phyloP scores from a whole-genome alignment of 1,140 invertebrate species.

The Drosophila tristis region DNA sequence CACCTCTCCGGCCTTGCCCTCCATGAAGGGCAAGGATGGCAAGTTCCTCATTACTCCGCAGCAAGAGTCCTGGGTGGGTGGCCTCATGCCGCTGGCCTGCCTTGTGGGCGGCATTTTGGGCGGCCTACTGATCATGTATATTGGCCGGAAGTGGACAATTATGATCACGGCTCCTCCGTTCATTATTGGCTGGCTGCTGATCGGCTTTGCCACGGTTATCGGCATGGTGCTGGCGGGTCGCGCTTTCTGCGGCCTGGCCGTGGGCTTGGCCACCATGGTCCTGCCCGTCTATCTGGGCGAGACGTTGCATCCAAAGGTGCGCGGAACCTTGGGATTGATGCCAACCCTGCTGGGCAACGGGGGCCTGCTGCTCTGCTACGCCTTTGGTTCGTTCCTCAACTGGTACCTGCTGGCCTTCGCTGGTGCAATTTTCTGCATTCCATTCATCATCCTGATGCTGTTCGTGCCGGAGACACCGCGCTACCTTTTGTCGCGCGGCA shows the following conservation, averaged over 20 bases:
- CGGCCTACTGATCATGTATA: conserved; percentile 92
- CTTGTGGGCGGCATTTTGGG: conserved; percentile 92
- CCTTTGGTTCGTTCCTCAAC: conserved; percentile 89
- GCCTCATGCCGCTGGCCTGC: conserved; percentile 94
- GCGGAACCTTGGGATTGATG: conserved; percentile 93
- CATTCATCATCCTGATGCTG: conserved; percentile 91
- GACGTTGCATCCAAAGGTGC: conserved; percentile 94
- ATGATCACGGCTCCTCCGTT: conserved; percentile 92
- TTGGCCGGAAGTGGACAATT: conserved; percentile 93
- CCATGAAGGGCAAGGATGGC: conserved; percentile 87
- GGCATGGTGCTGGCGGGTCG: conserved; percentile 89
- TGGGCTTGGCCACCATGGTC: conserved; percentile 93
- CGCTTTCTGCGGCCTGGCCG: conserved; percentile 92
- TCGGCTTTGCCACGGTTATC: conserved; percentile 89
- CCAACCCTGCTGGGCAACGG: conserved; percentile 96
- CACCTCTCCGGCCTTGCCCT: conserved; percentile 91
- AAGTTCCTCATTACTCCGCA: conserved; percentile 86
- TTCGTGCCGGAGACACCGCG: conserved; percentile 95
- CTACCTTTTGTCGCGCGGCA: conserved; percentile 92
- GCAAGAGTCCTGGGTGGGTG: conserved; percentile 95
- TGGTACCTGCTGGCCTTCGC: conserved; percentile 93
- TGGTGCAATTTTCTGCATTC: conserved; percentile 90
- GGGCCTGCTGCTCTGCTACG: conserved; percentile 91
- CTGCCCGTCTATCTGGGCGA: conserved; percentile 97
- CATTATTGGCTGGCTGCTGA: conserved; percentile 91